Conservation (phyloP, 2,797 vertebrate genomes). For the Enteromius thamalakanensis region DNA sequence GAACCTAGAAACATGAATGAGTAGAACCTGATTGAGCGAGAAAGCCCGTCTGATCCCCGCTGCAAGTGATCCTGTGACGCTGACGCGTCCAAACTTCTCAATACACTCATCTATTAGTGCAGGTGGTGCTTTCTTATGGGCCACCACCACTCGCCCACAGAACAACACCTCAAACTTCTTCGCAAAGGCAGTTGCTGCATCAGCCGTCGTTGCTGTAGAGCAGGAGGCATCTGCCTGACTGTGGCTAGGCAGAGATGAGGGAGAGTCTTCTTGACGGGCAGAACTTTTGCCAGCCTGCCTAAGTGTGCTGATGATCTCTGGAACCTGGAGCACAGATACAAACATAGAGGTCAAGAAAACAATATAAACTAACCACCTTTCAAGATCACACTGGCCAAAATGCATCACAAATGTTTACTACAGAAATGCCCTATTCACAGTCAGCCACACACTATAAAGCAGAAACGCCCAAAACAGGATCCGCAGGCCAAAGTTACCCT, state of each 20-base stretch:
- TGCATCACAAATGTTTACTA: neutral
- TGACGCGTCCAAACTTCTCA: conserved; percentile 86
- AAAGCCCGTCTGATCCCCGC: conserved; percentile 75
- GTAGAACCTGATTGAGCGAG: conserved; percentile 73
- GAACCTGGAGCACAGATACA: conserved; percentile 79
- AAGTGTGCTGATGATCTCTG: conserved; percentile 95
- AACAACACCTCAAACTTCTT: conserved; percentile 98
- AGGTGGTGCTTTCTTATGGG: conserved; percentile 93
- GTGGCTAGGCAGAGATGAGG: conserved; percentile 74
- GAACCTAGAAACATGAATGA: neutral
- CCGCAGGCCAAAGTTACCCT: too few species aligned
- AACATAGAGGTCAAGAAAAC: neutral
- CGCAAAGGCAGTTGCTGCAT: conserved; percentile 86
- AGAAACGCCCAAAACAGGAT: neutral
- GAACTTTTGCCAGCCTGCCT: conserved; percentile 92
- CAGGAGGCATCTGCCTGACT: conserved; percentile 72
- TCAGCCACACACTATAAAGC: neutral
- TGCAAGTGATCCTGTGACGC: conserved; percentile 55
- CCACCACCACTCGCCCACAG: conserved; percentile 91
- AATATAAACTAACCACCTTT: neutral
- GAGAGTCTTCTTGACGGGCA: conserved; percentile 85
- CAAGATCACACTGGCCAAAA: neutral
- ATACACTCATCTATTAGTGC: conserved; percentile 97
- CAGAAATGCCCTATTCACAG: neutral
- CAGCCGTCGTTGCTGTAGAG: conserved; percentile 63